Evolutionary conservation across 1,140 invertebrate species (phyloP), one percentile per base, ranked within the genome.

Genomic region (Andrena cerasifolii): DNA sequence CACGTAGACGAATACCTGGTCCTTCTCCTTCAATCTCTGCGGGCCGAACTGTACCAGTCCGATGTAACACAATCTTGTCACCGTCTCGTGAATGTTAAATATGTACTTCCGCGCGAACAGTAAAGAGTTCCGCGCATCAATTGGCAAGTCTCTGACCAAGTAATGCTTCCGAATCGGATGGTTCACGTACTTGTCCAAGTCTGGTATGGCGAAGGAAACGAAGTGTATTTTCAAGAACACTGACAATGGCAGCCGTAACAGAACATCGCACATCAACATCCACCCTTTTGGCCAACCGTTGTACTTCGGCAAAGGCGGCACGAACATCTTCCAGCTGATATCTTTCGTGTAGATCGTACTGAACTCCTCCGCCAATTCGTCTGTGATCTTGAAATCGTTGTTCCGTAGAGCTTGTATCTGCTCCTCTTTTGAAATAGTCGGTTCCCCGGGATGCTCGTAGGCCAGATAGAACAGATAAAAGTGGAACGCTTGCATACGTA

Each of bases 21-120:
- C 96, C 79, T 96, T 96, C 62, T 96, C 95, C 82, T 95, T 94
- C 16, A 94, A 84, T 53, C 93, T 92, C 54, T 95, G 94, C 0
- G 94, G 94, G 0, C 96, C 96, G 84, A 96, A 95, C 82, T 97
- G 95, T 18, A 96, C 77, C 4, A 97, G 85, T 0, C 96, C 96
- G 85, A 96, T 94, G 74, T 94, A 95, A 76, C 94, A 94, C 0
- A 97, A 87, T 14, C 93, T 86, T 0, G 90, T 91, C 28, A 95
- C 84, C 0, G 94, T 91, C 51, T 95, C 94, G 65, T 94, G 91
- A 31, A 96, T 93, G 16, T 92, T 92, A 79, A 94, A 95, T 18
- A 97, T 94, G 79, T 96, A 96, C 78, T 94, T 94, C n/a, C 96
- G 88, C 40, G 92, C 93, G 53, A 92, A 89, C 1, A 96, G 88